Percentiles rank a stretch among this genome's conserved stretches.
Evolutionary conservation across 35 echinoderm and acorn worm species (phyloP).

Genomic region (Chiridota heheva): DNA sequence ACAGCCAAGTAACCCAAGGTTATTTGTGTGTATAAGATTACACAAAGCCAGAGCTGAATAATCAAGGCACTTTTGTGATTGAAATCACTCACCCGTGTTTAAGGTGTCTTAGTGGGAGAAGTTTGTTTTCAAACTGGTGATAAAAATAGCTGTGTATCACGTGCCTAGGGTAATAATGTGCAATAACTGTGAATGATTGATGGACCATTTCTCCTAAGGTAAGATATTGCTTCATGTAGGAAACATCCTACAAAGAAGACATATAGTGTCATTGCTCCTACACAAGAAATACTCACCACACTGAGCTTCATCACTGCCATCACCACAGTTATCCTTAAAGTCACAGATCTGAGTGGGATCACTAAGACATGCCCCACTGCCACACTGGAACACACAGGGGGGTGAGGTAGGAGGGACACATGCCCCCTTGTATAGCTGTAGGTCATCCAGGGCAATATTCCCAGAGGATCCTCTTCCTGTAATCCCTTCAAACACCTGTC

Average conservation of each 20-base stretch:
- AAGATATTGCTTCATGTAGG: background rate
- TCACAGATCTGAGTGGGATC: conserved; percentile 59
- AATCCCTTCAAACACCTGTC: conserved; percentile 80
- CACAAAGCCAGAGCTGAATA: too few species aligned
- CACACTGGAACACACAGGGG: conserved; percentile 69
- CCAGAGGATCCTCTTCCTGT: conserved; percentile 50
- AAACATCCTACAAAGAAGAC: background rate
- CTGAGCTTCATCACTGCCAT: conserved; percentile 74
- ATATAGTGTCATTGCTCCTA: background rate
- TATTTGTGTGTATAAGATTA: too few species aligned
- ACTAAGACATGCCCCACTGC: conserved; percentile 29
- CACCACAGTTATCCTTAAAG: conserved; percentile 74
- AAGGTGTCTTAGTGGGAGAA: background rate
- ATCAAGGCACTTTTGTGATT: too few species aligned
- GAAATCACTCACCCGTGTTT: background rate
- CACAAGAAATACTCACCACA: conserved; percentile 68
- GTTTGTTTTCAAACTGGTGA: background rate
- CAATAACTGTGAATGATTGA: background rate
- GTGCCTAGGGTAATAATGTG: background rate
- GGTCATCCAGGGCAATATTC: conserved; percentile 90
- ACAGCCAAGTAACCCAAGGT: too few species aligned
- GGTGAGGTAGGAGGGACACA: conserved; percentile 68
- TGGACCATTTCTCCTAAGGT: background rate
- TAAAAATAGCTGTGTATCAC: background rate
- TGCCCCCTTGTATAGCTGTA: conserved; percentile 26